phyloP scores from a whole-genome alignment of 2,113 vertebrate genomes.

The Gadus chalcogrammus region DNA sequence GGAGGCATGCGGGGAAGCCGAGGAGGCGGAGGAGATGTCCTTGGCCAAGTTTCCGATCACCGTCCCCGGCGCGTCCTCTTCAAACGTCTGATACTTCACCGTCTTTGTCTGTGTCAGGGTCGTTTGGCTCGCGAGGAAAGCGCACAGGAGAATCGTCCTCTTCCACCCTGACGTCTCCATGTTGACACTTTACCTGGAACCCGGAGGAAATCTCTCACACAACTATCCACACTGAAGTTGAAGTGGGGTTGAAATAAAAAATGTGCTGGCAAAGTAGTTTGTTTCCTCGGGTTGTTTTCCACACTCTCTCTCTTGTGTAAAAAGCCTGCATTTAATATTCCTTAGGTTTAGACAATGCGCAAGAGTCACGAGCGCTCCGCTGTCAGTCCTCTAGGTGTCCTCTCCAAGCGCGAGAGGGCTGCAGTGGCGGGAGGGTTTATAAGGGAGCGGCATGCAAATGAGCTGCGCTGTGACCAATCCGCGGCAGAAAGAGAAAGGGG shows the following conservation, averaged over 20 bases:
- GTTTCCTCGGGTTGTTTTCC: constrained; percentile 2
- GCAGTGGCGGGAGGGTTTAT: constrained; percentile 79
- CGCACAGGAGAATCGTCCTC: constrained; percentile 53
- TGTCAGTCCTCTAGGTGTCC: constrained; percentile 20
- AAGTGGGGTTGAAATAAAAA: constrained; percentile 23
- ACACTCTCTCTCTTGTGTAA: constrained; percentile 23
- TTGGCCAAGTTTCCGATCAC: constrained; percentile 92
- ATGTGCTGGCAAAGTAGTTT: constrained; percentile 19
- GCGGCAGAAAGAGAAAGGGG: constrained; percentile 50
- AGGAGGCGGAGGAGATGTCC: constrained; percentile 78
- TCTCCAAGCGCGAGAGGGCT: constrained; percentile 68
- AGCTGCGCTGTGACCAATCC: constrained; percentile 71
- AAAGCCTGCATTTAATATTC: constrained; percentile 45
- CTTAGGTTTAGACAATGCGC: constrained; percentile 55
- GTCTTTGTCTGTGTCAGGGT: constrained; percentile 76
- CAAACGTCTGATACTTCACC: constrained; percentile 88
- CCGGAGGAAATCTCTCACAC: neutral
- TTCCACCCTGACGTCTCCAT: constrained; percentile 50
- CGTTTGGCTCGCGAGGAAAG: constrained; percentile 48
- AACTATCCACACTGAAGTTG: constrained; percentile 36
- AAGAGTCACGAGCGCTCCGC: constrained; percentile 48
- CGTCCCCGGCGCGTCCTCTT: constrained; percentile 88
- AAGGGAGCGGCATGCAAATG: constrained; percentile 90
- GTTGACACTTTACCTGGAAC: constrained; percentile 34
- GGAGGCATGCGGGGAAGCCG: neutral